Base-by-base conservation (phyloP, 2,797 vertebrate species). In the Enteromius anoplus region DNA sequence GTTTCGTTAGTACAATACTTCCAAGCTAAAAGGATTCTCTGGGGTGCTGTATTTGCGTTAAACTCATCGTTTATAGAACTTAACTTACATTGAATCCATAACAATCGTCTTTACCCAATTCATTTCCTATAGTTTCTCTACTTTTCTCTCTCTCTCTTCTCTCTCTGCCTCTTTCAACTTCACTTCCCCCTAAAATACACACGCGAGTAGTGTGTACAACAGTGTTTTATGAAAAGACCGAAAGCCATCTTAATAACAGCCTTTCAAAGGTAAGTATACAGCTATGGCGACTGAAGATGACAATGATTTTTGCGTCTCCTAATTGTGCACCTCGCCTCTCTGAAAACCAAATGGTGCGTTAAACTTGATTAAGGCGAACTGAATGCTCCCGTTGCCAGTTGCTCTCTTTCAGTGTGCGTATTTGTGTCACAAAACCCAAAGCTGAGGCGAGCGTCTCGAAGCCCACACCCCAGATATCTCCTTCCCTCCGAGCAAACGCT, bases 311-410 rank as follows among this genome's bases (percentile, higher is more conserved):
- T 89, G 73, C 82, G 60, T 49, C 85, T 65, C 62, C 81, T 81
- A 84, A 84, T 87, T 85, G 78, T 83, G 85, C 80, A 65, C 77
- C 81, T 21, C 71, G 75, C 80, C 68, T 87, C 82, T 85, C 62
- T 47, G 77, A 78, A 86, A 88, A 86, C 86, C 86, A 93, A 92
- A 93, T 88, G 86, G 87, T 89, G 89, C 92, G 86, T 92, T 94
- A 92, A 94, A 93, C 85, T 81, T 90, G 91, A 94, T 94, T 91
- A 93, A 90, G 88, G 86, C 86, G 84, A 80, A 86, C 85, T 81
- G 89, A 84, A 84, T 85, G 85, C 78, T 70, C 87, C 76, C 79
- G 80, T 83, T 45, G 89, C 85, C 86, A 82, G 76, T 83, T 78
- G 53, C 64, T 42, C 78, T 55, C 62, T 72, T 70, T 66, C 71